A percentile compares a stretch with the other conserved stretches of the same genome.
Conservation (phyloP, 1,140 invertebrate species). For the Ostrea denselamellosa region DNA sequence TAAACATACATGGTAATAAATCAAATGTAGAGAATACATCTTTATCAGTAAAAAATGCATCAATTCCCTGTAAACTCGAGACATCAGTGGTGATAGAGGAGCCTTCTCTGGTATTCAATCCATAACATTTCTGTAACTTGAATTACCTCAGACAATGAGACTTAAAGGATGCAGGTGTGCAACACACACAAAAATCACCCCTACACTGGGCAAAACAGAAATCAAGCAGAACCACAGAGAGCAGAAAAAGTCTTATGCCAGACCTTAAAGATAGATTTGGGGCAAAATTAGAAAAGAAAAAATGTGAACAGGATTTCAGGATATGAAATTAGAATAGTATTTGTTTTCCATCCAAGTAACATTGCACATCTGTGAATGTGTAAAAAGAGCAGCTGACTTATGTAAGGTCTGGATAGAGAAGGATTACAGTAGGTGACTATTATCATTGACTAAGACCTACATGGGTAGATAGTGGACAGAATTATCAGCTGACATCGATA, state of each 20-base stretch:
- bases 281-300: background rate
- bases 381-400: background rate
- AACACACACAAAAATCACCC: background rate
- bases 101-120: background rate
- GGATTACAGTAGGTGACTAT: background rate
- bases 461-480: background rate
- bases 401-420: background rate
- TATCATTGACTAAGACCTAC: background rate
- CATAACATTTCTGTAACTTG: slow-evolving; percentile 10
- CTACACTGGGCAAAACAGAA: background rate
- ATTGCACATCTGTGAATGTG: background rate
- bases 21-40: background rate
- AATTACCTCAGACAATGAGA: slow-evolving; percentile 9
- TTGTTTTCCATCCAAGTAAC: background rate
- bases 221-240: background rate
- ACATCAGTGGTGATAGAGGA: background rate
- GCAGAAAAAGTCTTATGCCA: slow-evolving; percentile 10
- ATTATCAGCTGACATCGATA: background rate
- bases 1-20: background rate
- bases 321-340: background rate
- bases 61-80: background rate
- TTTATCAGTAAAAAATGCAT: background rate
- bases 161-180: slow-evolving; percentile 6
- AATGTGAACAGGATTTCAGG: slow-evolving; percentile 34
- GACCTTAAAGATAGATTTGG: background rate